phyloP scores from a whole-genome alignment of 2,113 vertebrate genomes.

The Petromus typicus region DNA sequence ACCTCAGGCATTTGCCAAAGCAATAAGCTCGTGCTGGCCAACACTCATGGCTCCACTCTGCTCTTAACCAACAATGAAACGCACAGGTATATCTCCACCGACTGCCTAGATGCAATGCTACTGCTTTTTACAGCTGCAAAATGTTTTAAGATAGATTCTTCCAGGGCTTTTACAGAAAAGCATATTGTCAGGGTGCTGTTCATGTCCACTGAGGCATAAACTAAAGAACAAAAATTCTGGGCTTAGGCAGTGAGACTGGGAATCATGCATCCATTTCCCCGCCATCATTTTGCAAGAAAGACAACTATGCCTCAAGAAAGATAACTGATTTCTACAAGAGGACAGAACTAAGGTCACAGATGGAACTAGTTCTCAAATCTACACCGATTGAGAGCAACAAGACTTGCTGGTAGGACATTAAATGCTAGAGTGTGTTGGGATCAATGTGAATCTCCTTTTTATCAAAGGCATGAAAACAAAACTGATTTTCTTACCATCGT shows the following conservation, averaged over 20 bases:
- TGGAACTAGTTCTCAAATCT: no score
- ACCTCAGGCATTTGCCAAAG: background rate
- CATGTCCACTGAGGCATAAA: background rate
- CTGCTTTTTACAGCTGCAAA: background rate
- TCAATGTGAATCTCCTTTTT: background rate
- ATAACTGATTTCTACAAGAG: background rate
- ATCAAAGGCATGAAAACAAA: background rate
- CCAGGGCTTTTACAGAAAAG: background rate
- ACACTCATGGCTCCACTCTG: background rate
- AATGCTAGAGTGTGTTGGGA: accelerated
- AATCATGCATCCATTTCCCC: background rate
- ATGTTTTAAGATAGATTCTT: background rate
- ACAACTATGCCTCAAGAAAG: background rate
- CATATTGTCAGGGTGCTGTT: background rate
- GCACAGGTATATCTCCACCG: background rate
- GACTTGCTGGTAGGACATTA: background rate
- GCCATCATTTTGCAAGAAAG: background rate
- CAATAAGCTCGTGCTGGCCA: background rate
- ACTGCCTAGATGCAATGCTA: background rate
- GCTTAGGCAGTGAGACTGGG: background rate
- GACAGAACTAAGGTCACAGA: background rate
- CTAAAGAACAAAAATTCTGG: background rate
- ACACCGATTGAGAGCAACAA: background rate
- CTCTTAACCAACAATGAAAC: accelerated
- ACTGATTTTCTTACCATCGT: background rate